Conservation (phyloP, 2,113 vertebrate species). For the Phyllostomus discolor region DNA sequence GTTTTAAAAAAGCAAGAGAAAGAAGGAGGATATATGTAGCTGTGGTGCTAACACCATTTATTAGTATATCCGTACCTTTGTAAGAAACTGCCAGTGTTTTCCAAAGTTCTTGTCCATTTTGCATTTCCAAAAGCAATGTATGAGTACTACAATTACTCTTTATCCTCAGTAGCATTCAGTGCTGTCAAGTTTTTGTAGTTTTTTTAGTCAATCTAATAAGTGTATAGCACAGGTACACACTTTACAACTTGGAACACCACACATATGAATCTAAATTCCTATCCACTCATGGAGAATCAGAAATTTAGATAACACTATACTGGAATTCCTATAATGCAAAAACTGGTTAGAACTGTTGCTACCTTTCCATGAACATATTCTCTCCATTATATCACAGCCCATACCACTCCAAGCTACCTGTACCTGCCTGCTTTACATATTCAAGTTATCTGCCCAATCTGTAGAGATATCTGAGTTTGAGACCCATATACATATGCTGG, state of each 20-base stretch:
- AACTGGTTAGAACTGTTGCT: background rate
- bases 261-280: background rate
- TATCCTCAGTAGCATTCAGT: background rate
- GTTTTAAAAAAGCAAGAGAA: background rate
- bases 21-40: background rate
- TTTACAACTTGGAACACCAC: background rate
- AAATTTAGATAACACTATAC: background rate
- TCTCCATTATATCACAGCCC: background rate
- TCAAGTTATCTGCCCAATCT: background rate
- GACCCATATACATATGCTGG: background rate
- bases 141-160: background rate
- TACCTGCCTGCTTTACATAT: background rate
- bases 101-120: background rate
- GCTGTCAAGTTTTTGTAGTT: background rate
- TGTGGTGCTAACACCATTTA: background rate
- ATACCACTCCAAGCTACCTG: background rate
- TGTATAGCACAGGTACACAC: background rate
- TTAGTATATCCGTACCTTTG: background rate
- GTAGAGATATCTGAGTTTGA: background rate
- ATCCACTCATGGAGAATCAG: background rate
- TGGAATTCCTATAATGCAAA: background rate
- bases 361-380: background rate
- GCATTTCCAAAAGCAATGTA: background rate
- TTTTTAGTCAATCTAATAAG: background rate
- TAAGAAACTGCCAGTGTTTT: background rate